These are phyloP conservation scores for Acanthosepion lycidas DNA, from an alignment of 2,888 invertebrate genomes.

Conservation along the genomic window DNA sequence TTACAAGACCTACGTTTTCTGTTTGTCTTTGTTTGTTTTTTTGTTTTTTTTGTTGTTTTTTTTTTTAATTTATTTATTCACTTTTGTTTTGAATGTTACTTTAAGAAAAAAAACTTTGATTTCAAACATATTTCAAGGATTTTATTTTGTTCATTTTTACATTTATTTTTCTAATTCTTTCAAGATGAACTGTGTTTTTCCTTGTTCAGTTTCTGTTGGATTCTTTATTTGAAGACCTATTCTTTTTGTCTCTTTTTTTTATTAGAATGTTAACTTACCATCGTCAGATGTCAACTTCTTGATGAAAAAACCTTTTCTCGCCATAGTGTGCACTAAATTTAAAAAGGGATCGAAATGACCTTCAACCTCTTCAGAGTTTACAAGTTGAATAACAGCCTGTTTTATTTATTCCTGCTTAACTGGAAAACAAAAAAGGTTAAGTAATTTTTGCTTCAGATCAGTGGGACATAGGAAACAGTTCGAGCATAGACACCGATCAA, in stretches of 20 bases:
- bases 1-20: background rate
- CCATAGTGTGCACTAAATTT: background rate
- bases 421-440: too few species aligned
- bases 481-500: too few species aligned
- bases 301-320: background rate
- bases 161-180: background rate
- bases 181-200: background rate
- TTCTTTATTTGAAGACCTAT: background rate
- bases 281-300: background rate
- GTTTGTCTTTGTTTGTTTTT: background rate
- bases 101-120: background rate
- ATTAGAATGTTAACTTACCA: background rate
- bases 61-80: background rate
- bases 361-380: background rate
- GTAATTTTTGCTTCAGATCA: too few species aligned
- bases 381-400: too few species aligned
- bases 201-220: background rate
- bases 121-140: background rate
- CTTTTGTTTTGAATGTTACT: background rate
- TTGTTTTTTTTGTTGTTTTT: background rate
- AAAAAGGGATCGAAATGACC: background rate
- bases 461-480: too few species aligned
- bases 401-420: too few species aligned
- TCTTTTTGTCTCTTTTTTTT: background rate
- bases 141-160: background rate